phyloP scores from a whole-genome alignment of 2,888 invertebrate genomes.

The Acrobasis consociella region DNA sequence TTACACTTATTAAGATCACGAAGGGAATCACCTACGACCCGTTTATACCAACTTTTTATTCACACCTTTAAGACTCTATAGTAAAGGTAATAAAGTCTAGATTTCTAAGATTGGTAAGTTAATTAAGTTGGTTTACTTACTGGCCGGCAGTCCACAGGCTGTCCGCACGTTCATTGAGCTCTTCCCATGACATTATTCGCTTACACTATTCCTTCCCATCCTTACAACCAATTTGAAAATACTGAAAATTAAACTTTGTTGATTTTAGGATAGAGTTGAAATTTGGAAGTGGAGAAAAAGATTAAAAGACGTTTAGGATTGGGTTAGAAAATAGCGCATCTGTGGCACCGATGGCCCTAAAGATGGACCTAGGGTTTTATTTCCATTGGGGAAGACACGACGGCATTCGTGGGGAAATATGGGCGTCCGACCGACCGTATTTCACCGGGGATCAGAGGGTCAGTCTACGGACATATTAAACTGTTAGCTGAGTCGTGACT shows the following conservation, averaged over 20 bases:
- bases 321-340: conserved; percentile 70
- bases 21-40: conserved; percentile 44
- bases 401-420: conserved; percentile 79
- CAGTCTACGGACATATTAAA: conserved; percentile 79
- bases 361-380: conserved; percentile 82
- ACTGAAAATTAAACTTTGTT: conserved; percentile 31
- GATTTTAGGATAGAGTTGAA: background rate
- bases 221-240: conserved; percentile 35
- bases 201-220: conserved; percentile 43
- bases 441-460: conserved; percentile 74
- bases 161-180: conserved; percentile 81
- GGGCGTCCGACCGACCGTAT: conserved; percentile 79
- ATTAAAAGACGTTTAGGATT: conserved; percentile 43
- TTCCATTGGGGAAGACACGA: conserved; percentile 82
- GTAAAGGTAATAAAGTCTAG: conserved; percentile 41
- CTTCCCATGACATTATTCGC: conserved; percentile 82
- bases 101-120: conserved; percentile 46
- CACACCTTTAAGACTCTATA: conserved; percentile 43
- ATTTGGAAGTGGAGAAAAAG: conserved; percentile 18
- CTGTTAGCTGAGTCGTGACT: conserved; percentile 79
- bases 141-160: conserved; percentile 78
- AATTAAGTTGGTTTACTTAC: conserved; percentile 59
- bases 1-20: conserved; percentile 63
- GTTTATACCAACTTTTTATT: conserved; percentile 35
- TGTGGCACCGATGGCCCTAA: conserved; percentile 79